phyloP scores from a whole-genome alignment of 1,140 invertebrate species.

The Nomia melanderi region DNA sequence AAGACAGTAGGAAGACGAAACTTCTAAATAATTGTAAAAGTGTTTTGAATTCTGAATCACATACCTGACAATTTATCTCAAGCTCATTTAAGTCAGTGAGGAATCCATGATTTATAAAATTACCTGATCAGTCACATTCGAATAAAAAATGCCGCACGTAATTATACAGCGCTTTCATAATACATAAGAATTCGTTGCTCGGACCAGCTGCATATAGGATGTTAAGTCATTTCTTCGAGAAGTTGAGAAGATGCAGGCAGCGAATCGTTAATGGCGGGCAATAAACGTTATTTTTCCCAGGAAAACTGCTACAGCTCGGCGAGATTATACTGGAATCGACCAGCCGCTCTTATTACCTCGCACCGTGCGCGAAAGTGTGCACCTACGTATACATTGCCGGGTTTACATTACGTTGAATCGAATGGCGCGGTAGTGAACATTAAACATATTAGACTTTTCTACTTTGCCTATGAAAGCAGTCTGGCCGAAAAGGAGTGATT shows the following conservation, averaged over 20 bases:
- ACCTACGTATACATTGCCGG: constrained; percentile 27
- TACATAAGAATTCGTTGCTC: too few relatives aligned
- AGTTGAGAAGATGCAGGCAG: not conserved
- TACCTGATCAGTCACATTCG: too few relatives aligned
- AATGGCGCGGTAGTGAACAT: constrained; percentile 44
- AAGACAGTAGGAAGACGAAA: too few relatives aligned
- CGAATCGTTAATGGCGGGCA: not conserved
- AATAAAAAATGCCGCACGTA: too few relatives aligned
- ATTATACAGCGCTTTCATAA: too few relatives aligned
- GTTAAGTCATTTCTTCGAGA: too few relatives aligned
- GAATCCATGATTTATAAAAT: too few relatives aligned
- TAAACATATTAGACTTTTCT: constrained; percentile 53
- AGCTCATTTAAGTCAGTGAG: too few relatives aligned
- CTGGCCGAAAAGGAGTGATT: not conserved
- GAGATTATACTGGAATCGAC: constrained; percentile 35
- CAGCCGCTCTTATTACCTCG: constrained; percentile 39
- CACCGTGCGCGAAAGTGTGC: constrained; percentile 5
- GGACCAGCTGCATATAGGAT: too few relatives aligned
- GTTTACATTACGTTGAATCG: constrained; percentile 42
- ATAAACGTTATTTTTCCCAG: constrained; percentile 15
- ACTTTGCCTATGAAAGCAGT: not conserved
- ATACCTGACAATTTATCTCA: too few relatives aligned
- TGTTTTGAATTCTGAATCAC: too few relatives aligned
- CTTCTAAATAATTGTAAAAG: too few relatives aligned
- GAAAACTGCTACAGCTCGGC: constrained; percentile 33